phyloP scores from a whole-genome alignment of 35 echinoderm and acorn worm species.

The Strongylocentrotus purpuratus region DNA sequence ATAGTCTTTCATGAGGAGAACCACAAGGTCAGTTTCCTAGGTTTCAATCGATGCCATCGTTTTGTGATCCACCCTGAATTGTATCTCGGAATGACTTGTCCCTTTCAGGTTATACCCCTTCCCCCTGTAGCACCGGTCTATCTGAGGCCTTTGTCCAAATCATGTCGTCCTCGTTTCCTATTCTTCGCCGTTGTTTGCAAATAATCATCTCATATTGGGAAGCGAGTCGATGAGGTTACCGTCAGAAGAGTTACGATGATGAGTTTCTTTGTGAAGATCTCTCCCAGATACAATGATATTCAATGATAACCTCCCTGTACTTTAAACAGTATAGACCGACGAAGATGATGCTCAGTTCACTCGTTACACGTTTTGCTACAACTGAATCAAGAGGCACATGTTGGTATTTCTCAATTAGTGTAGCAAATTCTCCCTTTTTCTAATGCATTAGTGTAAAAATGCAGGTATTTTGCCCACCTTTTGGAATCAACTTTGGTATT shows the following conservation, averaged over 20 bases:
- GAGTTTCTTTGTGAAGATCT: not conserved
- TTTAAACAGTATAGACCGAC: not conserved
- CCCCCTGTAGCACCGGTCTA: not conserved
- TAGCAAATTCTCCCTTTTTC: not conserved
- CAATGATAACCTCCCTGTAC: not conserved
- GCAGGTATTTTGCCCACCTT: not conserved
- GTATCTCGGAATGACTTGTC: conserved; percentile 8
- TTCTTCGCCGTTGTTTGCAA: not conserved
- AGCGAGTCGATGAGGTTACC: not conserved
- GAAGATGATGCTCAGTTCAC: not conserved
- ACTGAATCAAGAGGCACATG: not conserved
- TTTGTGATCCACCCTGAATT: not conserved
- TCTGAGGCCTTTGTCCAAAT: not conserved
- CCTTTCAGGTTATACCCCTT: not conserved
- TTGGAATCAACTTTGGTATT: not conserved
- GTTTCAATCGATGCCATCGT: not conserved
- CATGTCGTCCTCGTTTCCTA: not conserved
- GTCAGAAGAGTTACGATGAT: not conserved
- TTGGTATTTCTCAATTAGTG: conserved; percentile 12
- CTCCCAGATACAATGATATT: not conserved
- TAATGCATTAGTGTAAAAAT: not conserved
- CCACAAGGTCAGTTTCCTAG: not conserved
- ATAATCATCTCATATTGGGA: not conserved
- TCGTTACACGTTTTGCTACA: not conserved
- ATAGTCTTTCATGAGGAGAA: not conserved